Percentiles rank a stretch among this genome's conserved stretches.
phyloP scores from a whole-genome alignment of 2,888 invertebrate species.

The Dynastes hyllus region DNA sequence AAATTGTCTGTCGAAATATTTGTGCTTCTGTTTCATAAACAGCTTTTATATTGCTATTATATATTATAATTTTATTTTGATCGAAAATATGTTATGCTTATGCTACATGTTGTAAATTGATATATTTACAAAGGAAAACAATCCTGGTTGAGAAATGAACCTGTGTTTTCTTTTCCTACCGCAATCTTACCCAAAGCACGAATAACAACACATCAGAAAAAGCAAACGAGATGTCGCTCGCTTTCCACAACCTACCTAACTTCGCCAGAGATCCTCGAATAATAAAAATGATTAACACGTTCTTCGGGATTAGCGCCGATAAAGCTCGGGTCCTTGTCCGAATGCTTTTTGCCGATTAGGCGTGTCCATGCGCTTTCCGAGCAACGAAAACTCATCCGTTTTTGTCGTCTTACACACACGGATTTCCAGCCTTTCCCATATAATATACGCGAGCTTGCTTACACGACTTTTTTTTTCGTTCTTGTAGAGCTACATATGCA shows the following conservation, averaged over 20 bases:
- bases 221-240: no score
- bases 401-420: background rate
- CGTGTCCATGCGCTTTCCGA: conserved; percentile 5
- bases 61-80: no score
- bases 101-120: no score
- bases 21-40: no score
- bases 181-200: no score
- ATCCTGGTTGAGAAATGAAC: no score
- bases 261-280: conserved; percentile 16
- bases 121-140: no score
- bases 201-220: no score
- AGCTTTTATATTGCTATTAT: no score
- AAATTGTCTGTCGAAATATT: no score
- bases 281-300: conserved; percentile 48
- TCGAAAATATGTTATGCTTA: no score
- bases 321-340: conserved; percentile 2
- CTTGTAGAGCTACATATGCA: background rate
- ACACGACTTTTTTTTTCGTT: background rate
- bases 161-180: no score
- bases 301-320: conserved; percentile 43
- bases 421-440: background rate
- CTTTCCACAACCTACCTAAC: background rate
- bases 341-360: conserved; percentile 32
- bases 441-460: background rate
- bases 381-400: background rate